phyloP scores from a whole-genome alignment of 2,797 vertebrate genomes.

The Tinamus major region DNA sequence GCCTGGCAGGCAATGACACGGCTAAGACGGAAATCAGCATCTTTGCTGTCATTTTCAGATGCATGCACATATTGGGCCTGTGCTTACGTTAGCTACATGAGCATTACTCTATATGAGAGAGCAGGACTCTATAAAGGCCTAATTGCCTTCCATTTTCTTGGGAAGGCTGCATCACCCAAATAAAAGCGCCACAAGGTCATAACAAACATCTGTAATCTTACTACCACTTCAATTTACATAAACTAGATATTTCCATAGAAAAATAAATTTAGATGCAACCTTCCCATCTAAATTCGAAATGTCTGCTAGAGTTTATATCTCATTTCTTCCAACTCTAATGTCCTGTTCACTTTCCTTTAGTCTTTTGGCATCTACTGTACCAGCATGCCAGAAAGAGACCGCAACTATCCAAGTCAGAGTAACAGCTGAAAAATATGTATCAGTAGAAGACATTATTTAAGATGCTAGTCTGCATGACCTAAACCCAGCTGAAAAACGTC shows the following conservation, averaged over 20 bases:
- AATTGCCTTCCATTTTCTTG: neutral
- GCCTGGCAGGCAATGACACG: neutral
- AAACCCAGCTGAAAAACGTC: slow-evolving; percentile 24
- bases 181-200: neutral
- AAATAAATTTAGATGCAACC: neutral
- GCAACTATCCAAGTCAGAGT: neutral
- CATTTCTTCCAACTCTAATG: neutral
- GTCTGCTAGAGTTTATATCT: neutral
- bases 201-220: neutral
- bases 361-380: neutral
- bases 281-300: neutral
- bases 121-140: neutral
- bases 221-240: neutral
- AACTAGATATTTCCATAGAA: neutral
- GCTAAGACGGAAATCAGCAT: neutral
- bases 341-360: neutral
- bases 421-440: neutral
- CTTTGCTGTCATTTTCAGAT: neutral
- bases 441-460: neutral
- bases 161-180: neutral
- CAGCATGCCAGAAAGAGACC: neutral
- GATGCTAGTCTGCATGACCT: neutral
- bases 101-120: neutral
- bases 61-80: neutral
- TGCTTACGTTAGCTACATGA: neutral